Percentiles rank a stretch among this genome's conserved stretches.
Conservation (phyloP, 2,888 invertebrate genomes). For the Autographa gamma region DNA sequence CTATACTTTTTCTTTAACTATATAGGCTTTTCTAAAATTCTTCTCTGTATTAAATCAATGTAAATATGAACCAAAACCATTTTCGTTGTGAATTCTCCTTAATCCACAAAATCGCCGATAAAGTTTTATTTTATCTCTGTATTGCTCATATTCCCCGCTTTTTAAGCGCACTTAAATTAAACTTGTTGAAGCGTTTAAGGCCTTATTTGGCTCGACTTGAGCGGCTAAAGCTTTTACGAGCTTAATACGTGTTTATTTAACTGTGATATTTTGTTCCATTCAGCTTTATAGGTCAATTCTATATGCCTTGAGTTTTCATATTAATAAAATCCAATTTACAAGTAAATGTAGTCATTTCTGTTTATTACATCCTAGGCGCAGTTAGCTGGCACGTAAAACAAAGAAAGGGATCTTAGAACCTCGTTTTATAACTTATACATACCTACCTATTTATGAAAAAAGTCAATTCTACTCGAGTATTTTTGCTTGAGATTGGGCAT, state of each 20-base stretch:
- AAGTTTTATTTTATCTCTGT: conserved; percentile 62
- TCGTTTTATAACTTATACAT: too few species aligned
- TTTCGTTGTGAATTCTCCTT: conserved; percentile 32
- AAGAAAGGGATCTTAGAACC: too few species aligned
- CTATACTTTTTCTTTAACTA: not conserved
- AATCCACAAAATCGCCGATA: conserved; percentile 52
- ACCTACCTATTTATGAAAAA: too few species aligned
- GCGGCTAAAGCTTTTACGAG: conserved; percentile 29
- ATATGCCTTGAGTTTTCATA: not conserved
- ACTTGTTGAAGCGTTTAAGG: conserved; percentile 52
- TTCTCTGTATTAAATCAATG: not conserved
- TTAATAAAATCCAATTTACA: not conserved
- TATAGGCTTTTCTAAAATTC: not conserved
- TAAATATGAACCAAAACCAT: conserved; percentile 4
- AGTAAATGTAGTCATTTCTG: not conserved
- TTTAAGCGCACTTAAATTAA: conserved; percentile 62
- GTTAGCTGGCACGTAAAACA: too few species aligned
- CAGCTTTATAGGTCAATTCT: conserved; percentile 30
- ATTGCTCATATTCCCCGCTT: conserved; percentile 57
- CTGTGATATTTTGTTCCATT: conserved; percentile 30
- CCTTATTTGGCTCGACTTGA: conserved; percentile 37
- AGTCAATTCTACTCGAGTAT: too few species aligned
- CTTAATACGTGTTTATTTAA: conserved; percentile 39
- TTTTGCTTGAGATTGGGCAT: not conserved
- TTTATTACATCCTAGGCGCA: too few species aligned